These are phyloP conservation scores for Heliconius ethilla DNA, from an alignment of 2,888 invertebrate species.

Conservation along the genomic window DNA sequence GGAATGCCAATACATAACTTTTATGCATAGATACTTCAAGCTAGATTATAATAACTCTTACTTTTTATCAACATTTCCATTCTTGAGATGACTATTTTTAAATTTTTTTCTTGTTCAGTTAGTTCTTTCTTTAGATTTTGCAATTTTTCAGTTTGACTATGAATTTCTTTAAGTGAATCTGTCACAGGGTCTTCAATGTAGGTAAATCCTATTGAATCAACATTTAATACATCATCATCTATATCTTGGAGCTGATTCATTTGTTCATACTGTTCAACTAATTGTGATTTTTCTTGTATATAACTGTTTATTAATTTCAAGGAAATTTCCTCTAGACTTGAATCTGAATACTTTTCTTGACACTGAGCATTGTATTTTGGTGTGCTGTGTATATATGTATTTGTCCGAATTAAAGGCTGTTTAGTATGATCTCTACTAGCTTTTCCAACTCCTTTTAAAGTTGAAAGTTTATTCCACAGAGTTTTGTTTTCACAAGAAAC, in stretches of 20 bases:
- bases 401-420: slow-evolving; percentile 70
- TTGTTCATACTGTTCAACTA: slow-evolving; percentile 86
- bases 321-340: slow-evolving; percentile 90
- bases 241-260: slow-evolving; percentile 84
- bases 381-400: slow-evolving; percentile 86
- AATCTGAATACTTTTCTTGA: slow-evolving; percentile 80
- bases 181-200: slow-evolving; percentile 83
- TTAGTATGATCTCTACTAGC: slow-evolving; percentile 57
- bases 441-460: slow-evolving; percentile 65
- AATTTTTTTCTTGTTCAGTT: slow-evolving; percentile 83
- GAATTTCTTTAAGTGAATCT: slow-evolving; percentile 85
- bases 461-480: slow-evolving; percentile 88
- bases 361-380: slow-evolving; percentile 82
- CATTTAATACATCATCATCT: slow-evolving; percentile 77
- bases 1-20: no score
- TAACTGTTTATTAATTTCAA: slow-evolving; percentile 86
- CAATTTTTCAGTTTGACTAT: slow-evolving; percentile 84
- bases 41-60: slow-evolving; percentile 43
- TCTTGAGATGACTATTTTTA: slow-evolving; percentile 75
- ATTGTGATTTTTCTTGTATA: slow-evolving; percentile 85
- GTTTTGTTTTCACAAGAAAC: slow-evolving; percentile 91
- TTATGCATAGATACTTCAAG: background rate
- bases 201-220: slow-evolving; percentile 84
- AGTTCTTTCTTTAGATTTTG: slow-evolving; percentile 83
- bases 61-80: slow-evolving; percentile 67